phyloP scores from a whole-genome alignment of 2,888 invertebrate species.

The Sussaba pulchella region DNA sequence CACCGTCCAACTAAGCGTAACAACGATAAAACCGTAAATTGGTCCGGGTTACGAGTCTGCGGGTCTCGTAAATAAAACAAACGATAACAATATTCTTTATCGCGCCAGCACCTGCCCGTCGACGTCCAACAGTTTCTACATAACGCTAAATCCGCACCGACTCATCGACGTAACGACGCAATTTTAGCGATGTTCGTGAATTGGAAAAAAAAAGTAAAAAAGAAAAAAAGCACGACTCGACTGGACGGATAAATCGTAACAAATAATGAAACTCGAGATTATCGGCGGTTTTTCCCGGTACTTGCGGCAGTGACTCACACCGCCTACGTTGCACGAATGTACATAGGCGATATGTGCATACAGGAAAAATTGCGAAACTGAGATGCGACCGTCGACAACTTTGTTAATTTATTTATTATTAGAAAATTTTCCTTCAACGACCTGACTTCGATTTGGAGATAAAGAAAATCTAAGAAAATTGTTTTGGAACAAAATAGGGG shows the following conservation, averaged over 20 bases:
- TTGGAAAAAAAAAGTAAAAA: background rate
- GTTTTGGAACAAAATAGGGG: no score
- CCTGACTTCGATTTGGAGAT: no score
- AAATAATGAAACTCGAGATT: background rate
- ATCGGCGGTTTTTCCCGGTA: conserved; percentile 2
- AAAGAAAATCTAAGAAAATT: no score
- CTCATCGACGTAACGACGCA: background rate
- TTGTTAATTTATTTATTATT: no score
- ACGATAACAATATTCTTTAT: conserved; percentile 33
- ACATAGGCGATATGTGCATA: no score
- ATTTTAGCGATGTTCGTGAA: background rate
- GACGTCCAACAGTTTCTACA: background rate
- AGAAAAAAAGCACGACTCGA: background rate
- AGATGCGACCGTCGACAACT: background rate
- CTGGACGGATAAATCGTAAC: background rate
- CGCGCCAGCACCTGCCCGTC: conserved; percentile 13
- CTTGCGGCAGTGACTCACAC: background rate
- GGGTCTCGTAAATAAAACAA: conserved; percentile 35
- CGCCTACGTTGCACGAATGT: background rate
- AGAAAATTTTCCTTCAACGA: no score
- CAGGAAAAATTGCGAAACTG: background rate
- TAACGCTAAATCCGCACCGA: conserved; percentile 3
- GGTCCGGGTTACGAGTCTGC: conserved; percentile 29
- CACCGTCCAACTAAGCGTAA: background rate
- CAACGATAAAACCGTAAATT: conserved; percentile 7